Evolutionary conservation across 2,113 vertebrate genomes (phyloP), one percentile per base, ranked within the genome.

Genomic region (Alectura lathami): DNA sequence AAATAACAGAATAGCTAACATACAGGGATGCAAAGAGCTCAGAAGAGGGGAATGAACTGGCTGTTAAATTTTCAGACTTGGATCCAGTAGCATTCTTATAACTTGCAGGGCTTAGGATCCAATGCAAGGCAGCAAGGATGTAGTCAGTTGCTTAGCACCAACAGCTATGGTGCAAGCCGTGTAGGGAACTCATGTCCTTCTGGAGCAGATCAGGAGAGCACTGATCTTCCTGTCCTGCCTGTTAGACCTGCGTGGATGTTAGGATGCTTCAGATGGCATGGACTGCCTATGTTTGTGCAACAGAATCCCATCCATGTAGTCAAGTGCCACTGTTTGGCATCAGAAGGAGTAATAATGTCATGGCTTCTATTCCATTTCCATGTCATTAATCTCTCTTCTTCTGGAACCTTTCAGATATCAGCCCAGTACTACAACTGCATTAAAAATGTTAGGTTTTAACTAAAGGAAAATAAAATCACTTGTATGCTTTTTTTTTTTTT

Each of bases 1-100:
- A 73, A 73, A 80, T 47, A 62, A 50, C 21, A 89, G 15, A 17
- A 2, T 13, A 8, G 38, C 16, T 89, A 68, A 81, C 7, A 17
- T 32, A 9, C 3, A 9, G 43, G 22, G 57, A 18, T 64, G 16
- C 29, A 80, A 91, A 96, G 56, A 93, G 15, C 50, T 86, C 72
- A 85, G 43, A 87, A 88, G 86, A 95, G 74, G 89, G 56, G 83
- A 96, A 91, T 53, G 20, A 36, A 94, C 72, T 86, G 57, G 13
- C 72, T 79, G 32, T 66, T 84, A 42, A 88, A 86, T 62, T 72
- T 23, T 27, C 60, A 54, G 34, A 15, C 40, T 81, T 84, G 18
- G 78, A 86, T 34, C 10, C 45, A 42, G 67, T 50, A 80, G 22
- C 15, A 74, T 88, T 87, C 70, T 77, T 13, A 34, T 32, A 53